Evolutionary conservation across 1,140 invertebrate genomes (phyloP).

Genomic region (Panagrolaimus sp.): DNA sequence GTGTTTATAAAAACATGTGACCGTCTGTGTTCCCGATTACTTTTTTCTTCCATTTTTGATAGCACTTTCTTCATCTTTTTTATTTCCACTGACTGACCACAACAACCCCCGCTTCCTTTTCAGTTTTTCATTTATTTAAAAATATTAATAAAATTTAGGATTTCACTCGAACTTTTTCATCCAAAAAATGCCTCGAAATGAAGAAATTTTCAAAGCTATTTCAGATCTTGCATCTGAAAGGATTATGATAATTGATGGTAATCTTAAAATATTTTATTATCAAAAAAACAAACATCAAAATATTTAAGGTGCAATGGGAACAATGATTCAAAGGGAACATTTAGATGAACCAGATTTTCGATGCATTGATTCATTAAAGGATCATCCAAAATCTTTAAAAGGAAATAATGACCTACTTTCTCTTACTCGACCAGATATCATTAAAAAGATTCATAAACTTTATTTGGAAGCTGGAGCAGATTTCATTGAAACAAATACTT

Average conservation of each 20-base stretch:
- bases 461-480: conserved; percentile 67
- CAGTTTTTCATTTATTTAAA: background rate
- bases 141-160: background rate
- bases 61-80: too few relatives aligned
- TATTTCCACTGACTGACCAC: too few relatives aligned
- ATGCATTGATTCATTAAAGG: conserved; percentile 61
- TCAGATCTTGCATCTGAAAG: conserved; percentile 44
- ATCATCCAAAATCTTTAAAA: conserved; percentile 64
- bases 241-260: conserved; percentile 66
- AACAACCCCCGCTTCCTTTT: too few relatives aligned
- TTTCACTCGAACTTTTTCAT: background rate
- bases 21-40: too few relatives aligned
- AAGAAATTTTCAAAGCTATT: conserved; percentile 11
- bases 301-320: conserved; percentile 66
- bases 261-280: background rate
- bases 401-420: conserved; percentile 68
- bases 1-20: too few relatives aligned
- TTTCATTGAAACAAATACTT: conserved; percentile 68
- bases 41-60: too few relatives aligned
- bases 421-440: conserved; percentile 65
- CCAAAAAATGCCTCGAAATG: background rate
- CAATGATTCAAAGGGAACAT: conserved; percentile 66
- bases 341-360: conserved; percentile 66
- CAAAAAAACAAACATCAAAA: too few relatives aligned
- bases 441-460: conserved; percentile 65